Base-by-base conservation (phyloP, 2,888 invertebrate genomes). In the Euphydryas editha region DNA sequence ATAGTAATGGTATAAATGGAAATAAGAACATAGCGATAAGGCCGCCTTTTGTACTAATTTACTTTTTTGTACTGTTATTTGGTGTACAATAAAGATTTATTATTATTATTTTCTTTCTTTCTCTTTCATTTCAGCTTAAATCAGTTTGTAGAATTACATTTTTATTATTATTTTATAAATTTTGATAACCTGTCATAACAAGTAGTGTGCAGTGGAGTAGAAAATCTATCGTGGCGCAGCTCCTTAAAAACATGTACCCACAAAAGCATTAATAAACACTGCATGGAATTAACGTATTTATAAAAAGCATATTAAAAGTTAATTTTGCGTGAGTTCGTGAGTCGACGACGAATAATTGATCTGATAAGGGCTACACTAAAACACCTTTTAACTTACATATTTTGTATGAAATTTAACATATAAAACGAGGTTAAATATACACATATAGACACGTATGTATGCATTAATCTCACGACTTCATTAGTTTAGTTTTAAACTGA, bases 281-380 rank as follows among this genome's bases (percentile, higher is more conserved):
- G n/a, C 71, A 72, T 71, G 3, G 49, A 21, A 18, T 20, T 17
- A 5, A 18, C 44, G 42, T 24, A 54, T 58, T 49, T 36, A 37
- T 62, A 62, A 66, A 67, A 64, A 66, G 62, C 60, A 49, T 57
- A 69, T 72, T 76, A 74, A 73, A 72, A 69, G 67, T 67, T 69
- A 75, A 69, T 75, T 72, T 75, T 37, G 72, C 73, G 70, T 71
- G 70, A 68, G 62, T 51, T 51, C 67, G 64, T 61, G 72, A 72
- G 65, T 67, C 71, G 67, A 60, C 65, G 59, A 70, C 65, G 73
- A 69, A 74, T 74, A 78, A 78, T 78, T 77, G 76, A 78, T 77
- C 77, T 78, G 77, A 77, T 78, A 78, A 78, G 70, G 71, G 60
- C 61, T 70, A 62, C 72, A 69, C 75, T 74, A 74, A 75, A 78